phyloP scores from a whole-genome alignment of 2,888 invertebrate genomes.

The Eupithecia tripunctaria region DNA sequence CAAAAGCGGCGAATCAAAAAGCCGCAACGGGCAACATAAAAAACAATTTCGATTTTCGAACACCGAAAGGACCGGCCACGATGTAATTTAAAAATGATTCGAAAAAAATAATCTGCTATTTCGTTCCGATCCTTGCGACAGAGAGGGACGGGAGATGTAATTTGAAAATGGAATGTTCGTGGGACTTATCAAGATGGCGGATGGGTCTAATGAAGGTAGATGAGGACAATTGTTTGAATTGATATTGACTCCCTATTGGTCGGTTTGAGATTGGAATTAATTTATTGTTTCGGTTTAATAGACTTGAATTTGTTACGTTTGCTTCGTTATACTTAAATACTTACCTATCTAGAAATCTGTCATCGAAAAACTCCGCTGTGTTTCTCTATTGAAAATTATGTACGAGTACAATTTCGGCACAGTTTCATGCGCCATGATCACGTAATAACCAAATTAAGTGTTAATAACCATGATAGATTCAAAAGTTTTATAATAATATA shows the following conservation, averaged over 20 bases:
- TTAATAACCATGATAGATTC: too few relatives aligned
- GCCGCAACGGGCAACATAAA: slow-evolving; percentile 42
- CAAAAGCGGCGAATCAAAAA: slow-evolving; percentile 40
- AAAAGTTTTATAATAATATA: too few relatives aligned
- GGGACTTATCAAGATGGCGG: slow-evolving; percentile 51
- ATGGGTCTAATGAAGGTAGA: slow-evolving; percentile 48
- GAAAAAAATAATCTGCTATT: slow-evolving; percentile 44
- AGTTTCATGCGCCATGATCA: too few relatives aligned
- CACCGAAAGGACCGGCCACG: slow-evolving; percentile 48
- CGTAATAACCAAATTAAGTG: too few relatives aligned
- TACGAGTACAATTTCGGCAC: too few relatives aligned
- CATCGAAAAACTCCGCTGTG: background rate
- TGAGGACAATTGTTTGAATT: slow-evolving; percentile 52
- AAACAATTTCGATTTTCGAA: slow-evolving; percentile 41
- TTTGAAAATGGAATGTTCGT: slow-evolving; percentile 50
- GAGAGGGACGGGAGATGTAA: slow-evolving; percentile 42
- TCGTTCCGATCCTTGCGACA: slow-evolving; percentile 31
- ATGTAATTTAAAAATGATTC: slow-evolving; percentile 50
- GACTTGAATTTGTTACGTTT: background rate
- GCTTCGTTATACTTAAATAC: background rate
- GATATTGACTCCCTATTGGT: slow-evolving; percentile 47
- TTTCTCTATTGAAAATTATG: too few relatives aligned
- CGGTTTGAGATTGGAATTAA: slow-evolving; percentile 43
- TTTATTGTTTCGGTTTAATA: slow-evolving; percentile 24
- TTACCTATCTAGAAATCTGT: background rate